Percentiles rank a stretch among this genome's conserved stretches.
These are phyloP conservation scores for Eutolmus rufibarbis DNA, from an alignment of 2,888 invertebrate species.

Conservation along the genomic window DNA sequence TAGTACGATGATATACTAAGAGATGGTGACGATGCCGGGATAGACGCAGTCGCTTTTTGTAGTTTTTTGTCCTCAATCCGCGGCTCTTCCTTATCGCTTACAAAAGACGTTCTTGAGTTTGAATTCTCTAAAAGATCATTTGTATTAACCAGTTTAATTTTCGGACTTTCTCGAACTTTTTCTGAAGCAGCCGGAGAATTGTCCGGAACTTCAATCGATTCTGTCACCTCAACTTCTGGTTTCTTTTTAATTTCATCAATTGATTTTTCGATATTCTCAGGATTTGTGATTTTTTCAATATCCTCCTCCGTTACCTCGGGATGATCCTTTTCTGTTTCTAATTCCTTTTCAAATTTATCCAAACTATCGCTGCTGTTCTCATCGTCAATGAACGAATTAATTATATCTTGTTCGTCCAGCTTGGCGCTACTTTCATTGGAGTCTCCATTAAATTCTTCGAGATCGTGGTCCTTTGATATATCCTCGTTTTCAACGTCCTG, in stretches of 20 bases:
- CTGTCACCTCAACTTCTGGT: neutral
- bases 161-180: neutral
- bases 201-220: neutral
- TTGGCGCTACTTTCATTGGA: neutral
- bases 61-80: neutral
- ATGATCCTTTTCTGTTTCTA: slow-evolving; percentile 35
- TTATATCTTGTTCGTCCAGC: neutral
- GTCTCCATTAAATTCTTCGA: neutral
- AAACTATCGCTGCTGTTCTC: slow-evolving; percentile 1
- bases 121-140: neutral
- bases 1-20: slow-evolving; percentile 49
- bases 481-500: slow-evolving; percentile 5
- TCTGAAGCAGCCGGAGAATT: neutral
- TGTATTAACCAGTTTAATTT: neutral
- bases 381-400: slow-evolving; percentile 10
- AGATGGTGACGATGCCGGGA: slow-evolving; percentile 45
- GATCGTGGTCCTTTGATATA: neutral
- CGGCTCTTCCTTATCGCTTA: neutral
- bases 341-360: slow-evolving; percentile 27
- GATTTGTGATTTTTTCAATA: slow-evolving; percentile 16
- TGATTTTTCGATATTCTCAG: neutral
- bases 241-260: neutral
- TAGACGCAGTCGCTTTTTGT: neutral
- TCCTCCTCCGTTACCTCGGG: slow-evolving; percentile 13
- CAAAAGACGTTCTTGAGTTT: neutral